phyloP scores from a whole-genome alignment of 1,140 invertebrate genomes.

The Anastatus disparis region DNA sequence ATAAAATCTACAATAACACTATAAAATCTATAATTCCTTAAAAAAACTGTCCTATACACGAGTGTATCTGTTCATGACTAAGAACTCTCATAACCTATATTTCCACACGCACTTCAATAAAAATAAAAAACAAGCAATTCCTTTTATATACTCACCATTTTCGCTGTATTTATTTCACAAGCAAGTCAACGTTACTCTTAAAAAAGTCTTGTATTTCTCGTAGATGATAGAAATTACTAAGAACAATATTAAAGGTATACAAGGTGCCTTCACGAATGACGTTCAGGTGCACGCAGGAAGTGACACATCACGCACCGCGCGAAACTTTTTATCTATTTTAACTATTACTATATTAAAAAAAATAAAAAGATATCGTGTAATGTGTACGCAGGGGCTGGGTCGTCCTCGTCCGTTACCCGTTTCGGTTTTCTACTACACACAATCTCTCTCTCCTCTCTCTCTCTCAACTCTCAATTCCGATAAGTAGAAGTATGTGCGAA shows the following conservation, averaged over 20 bases:
- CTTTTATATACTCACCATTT: slow-evolving; percentile 22
- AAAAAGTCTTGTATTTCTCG: background rate
- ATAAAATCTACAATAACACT: too few relatives aligned
- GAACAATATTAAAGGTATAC: background rate
- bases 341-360: background rate
- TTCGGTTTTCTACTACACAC: too few relatives aligned
- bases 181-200: background rate
- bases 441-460: too few relatives aligned
- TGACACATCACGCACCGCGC: slow-evolving; percentile 36
- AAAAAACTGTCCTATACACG: too few relatives aligned
- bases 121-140: too few relatives aligned
- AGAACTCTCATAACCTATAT: slow-evolving; percentile 24
- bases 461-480: too few relatives aligned
- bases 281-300: slow-evolving; percentile 18
- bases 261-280: slow-evolving; percentile 34
- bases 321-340: too few relatives aligned
- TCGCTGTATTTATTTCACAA: too few relatives aligned
- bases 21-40: too few relatives aligned
- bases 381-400: slow-evolving; percentile 16
- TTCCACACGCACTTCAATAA: background rate
- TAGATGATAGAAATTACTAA: too few relatives aligned
- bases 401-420: background rate
- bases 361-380: background rate
- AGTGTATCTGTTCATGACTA: too few relatives aligned
- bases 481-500: too few relatives aligned